Percentiles rank a stretch among this genome's conserved stretches.
Evolutionary conservation across 1,140 invertebrate species (phyloP).

Genomic region (Trichogramma pretiosum): DNA sequence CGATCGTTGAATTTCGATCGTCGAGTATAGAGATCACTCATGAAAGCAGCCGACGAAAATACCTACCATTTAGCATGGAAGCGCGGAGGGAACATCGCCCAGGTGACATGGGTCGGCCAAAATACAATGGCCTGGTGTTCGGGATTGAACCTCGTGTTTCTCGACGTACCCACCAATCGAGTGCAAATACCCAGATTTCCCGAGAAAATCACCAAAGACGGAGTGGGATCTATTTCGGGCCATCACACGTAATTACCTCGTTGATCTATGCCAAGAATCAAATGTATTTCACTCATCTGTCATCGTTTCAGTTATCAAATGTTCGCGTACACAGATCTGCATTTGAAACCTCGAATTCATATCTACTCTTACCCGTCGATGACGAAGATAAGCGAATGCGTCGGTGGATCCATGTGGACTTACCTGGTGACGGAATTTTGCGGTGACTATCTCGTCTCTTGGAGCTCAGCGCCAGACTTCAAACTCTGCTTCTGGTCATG

Average conservation of each 20-base stretch:
- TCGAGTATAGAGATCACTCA: slow-evolving; percentile 7
- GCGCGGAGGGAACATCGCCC: slow-evolving; percentile 29
- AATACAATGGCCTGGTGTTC: slow-evolving; percentile 35
- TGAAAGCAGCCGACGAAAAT: slow-evolving; percentile 2
- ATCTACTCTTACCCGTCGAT: slow-evolving; percentile 35
- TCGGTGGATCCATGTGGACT: slow-evolving; percentile 15
- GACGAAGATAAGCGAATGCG: slow-evolving; percentile 30
- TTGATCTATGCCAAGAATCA: too few relatives aligned
- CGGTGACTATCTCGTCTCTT: slow-evolving; percentile 26
- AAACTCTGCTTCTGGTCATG: slow-evolving; percentile 36
- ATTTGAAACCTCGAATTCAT: slow-evolving; percentile 29
- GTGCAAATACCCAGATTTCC: slow-evolving; percentile 26
- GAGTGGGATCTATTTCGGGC: slow-evolving; percentile 30
- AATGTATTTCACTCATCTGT: too few relatives aligned
- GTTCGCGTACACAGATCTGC: slow-evolving; percentile 36
- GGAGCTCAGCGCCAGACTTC: slow-evolving; percentile 31
- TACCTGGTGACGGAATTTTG: slow-evolving; percentile 35
- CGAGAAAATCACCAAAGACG: slow-evolving; percentile 26
- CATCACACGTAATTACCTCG: too few relatives aligned
- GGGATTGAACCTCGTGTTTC: slow-evolving; percentile 34
- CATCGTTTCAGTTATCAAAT: slow-evolving; percentile 10
- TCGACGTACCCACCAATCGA: slow-evolving; percentile 21
- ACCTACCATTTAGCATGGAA: slow-evolving; percentile 31
- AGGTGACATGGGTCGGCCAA: slow-evolving; percentile 35
- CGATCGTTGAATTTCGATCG: too few relatives aligned